Evolutionary conservation across 2,797 vertebrate species (phyloP), one percentile per base, ranked within the genome.

Genomic region (Natrix natrix): DNA sequence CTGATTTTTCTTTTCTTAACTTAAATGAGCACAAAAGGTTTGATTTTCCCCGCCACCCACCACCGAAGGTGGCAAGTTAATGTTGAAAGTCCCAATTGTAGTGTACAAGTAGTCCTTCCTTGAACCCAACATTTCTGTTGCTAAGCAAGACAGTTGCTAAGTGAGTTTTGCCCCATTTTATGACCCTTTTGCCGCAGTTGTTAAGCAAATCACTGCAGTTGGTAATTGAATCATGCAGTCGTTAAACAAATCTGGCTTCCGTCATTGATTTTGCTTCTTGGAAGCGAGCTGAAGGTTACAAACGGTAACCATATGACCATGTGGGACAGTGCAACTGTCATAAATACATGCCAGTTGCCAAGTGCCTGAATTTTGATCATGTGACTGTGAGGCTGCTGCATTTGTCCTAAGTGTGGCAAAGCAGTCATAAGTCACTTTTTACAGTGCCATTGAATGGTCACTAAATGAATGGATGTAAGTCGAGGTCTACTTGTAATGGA

Each of bases 1-100:
- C 0, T 92, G 61, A 93, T 17, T 1, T 96, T 95, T 92, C 11
- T 26, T 56, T 16, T 8, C 8, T 59, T 89, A 0, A 17, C 24
- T 91, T 74, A 92, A 94, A 87, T 91, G 2, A 89, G 88, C 13
- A 0, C 61, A 37, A 66, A 48, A 24, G 4, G 92, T 94, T 94
- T 94, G 54, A 92, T 94, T 87, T 91, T 90, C 92, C 2, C 32
- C 8, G 5, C 74, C 10, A 32, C 14, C 14, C 16, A 8, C 2
- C 55, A 24, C 0, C n/a, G 60, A 94, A 86, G 6, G 22, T 91
- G 24, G 17, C 78, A 91, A 93, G 78, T 91, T 93, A 61, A 48
- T 90, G 22, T 83, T 28, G 32, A 83, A 95, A 93, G 26, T 61
- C 86, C 43, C 91, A 93, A 2, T 86, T 87, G 5, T 86, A 28